Percentiles rank a stretch among this genome's conserved stretches.
These are phyloP conservation scores for Phataginus tetradactyla DNA, from an alignment of 2,797 vertebrate species.

Conservation along the genomic window DNA sequence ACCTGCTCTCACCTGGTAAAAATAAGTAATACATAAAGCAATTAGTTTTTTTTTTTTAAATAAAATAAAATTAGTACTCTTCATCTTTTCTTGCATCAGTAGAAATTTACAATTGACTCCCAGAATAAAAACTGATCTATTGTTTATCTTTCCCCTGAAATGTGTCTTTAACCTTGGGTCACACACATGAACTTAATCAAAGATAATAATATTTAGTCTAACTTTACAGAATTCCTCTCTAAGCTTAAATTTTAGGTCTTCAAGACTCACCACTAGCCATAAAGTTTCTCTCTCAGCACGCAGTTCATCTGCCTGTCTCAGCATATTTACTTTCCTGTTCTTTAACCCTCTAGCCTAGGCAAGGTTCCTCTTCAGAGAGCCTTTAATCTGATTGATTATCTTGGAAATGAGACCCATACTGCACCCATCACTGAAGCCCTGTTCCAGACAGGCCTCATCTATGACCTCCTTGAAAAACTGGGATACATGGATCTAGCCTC, in stretches of 20 bases:
- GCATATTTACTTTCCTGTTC: slow-evolving; percentile 61
- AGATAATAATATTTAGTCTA: background rate
- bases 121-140: background rate
- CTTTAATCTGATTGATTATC: slow-evolving; percentile 89
- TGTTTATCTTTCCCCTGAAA: slow-evolving; percentile 14
- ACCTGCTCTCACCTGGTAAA: background rate
- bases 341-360: slow-evolving; percentile 88
- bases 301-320: background rate
- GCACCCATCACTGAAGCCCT: slow-evolving; percentile 92
- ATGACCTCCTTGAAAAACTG: slow-evolving; percentile 91
- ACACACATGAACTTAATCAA: background rate
- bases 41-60: too few species aligned
- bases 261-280: background rate
- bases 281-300: background rate
- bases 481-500: slow-evolving; percentile 85
- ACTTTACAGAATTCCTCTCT: background rate
- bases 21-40: background rate
- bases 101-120: slow-evolving; percentile 15
- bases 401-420: slow-evolving; percentile 89
- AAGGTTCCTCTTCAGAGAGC: slow-evolving; percentile 90
- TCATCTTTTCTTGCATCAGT: background rate
- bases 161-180: background rate
- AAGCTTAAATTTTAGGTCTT: slow-evolving; percentile 45
- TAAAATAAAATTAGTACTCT: slow-evolving; percentile 44
- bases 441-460: slow-evolving; percentile 89